Evolutionary conservation across 2,797 vertebrate genomes (phyloP).

Genomic region (Halcyon smyrnensis): DNA sequence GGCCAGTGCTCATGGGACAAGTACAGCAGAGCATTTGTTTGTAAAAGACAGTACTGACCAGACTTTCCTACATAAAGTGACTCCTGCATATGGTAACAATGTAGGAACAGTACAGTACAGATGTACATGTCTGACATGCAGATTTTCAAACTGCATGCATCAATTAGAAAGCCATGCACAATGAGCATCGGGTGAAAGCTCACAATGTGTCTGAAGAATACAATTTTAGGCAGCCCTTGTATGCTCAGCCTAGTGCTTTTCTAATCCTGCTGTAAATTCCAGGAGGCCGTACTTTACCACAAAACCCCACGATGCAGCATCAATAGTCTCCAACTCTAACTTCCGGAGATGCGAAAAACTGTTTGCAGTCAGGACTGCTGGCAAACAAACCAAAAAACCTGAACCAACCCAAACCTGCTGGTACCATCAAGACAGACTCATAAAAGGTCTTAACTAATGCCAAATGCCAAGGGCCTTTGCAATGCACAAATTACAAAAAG

Average conservation of each 20-base stretch:
- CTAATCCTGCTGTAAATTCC: not conserved
- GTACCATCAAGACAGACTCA: not conserved
- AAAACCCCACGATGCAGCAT: not conserved
- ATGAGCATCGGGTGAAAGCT: not conserved
- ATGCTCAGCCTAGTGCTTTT: not conserved
- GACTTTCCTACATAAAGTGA: not conserved
- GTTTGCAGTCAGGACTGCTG: not conserved
- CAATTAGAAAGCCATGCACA: not conserved
- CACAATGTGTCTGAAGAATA: not conserved
- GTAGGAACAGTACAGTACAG: not conserved
- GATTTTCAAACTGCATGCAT: not conserved
- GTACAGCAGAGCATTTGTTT: not conserved
- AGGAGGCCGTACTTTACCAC: not conserved
- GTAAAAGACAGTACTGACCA: not conserved
- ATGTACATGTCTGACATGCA: slow-evolving; percentile 17
- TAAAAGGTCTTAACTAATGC: not conserved
- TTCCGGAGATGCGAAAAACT: not conserved
- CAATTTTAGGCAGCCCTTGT: not conserved
- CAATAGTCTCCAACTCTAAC: not conserved
- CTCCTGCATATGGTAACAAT: not conserved
- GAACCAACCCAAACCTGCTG: not conserved
- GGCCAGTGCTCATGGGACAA: not conserved
- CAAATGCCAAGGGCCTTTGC: not conserved
- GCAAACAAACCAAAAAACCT: not conserved
- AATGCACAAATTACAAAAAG: not conserved